These are phyloP conservation scores for Candoia aspera DNA, from an alignment of 2,113 vertebrate species.

Conservation along the genomic window DNA sequence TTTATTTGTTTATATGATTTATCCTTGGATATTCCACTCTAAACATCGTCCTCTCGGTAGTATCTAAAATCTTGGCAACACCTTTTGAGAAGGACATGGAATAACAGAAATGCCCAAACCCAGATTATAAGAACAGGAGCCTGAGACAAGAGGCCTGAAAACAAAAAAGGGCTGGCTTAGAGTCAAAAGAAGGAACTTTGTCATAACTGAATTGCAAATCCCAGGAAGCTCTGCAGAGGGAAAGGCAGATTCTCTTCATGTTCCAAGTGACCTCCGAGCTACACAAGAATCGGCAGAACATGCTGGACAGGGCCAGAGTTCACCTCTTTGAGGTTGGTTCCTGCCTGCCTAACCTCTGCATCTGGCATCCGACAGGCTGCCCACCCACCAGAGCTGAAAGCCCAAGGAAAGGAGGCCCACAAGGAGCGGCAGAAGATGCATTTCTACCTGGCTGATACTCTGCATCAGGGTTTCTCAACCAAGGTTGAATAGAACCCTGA, in stretches of 20 bases:
- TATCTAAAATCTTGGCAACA: not conserved
- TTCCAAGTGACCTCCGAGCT: not conserved
- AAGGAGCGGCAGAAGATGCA: not conserved
- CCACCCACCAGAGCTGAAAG: not conserved
- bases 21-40: not conserved
- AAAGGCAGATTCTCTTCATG: not conserved
- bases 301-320: not conserved
- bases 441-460: slow-evolving; percentile 24
- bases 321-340: not conserved
- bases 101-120: not conserved
- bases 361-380: not conserved
- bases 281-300: not conserved
- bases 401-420: too few species aligned
- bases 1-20: too few species aligned
- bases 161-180: not conserved
- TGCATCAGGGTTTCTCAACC: too few species aligned
- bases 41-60: not conserved
- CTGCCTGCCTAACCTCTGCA: not conserved
- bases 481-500: too few species aligned
- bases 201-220: not conserved
- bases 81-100: not conserved
- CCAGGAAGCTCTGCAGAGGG: not conserved
- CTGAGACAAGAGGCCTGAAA: not conserved
- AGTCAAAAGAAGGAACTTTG: not conserved
- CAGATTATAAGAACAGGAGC: not conserved